phyloP scores from a whole-genome alignment of 2,797 vertebrate species.

The Fringilla coelebs region DNA sequence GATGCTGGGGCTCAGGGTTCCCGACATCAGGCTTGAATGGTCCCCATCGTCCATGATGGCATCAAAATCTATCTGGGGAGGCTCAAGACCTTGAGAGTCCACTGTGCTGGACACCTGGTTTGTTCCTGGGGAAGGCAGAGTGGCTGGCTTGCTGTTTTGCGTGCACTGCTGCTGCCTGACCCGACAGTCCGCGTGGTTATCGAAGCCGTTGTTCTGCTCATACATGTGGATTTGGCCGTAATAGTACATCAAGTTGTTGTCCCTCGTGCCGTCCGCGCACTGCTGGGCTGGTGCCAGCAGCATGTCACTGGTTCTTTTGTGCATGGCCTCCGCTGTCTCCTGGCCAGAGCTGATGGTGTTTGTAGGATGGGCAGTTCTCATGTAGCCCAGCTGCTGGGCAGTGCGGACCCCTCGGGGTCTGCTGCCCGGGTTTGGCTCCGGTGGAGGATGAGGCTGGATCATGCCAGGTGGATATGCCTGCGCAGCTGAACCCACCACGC shows the following conservation, averaged over 20 bases:
- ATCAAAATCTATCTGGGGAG: conserved; percentile 94
- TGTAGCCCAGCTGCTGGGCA: conserved; percentile 77
- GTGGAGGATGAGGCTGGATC: conserved; percentile 87
- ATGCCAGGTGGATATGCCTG: conserved; percentile 70
- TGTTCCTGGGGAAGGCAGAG: conserved; percentile 87
- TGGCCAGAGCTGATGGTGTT: conserved; percentile 65
- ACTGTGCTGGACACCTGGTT: conserved; percentile 96
- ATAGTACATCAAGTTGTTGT: conserved; percentile 81
- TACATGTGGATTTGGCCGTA: conserved; percentile 92
- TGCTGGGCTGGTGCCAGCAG: conserved; percentile 57
- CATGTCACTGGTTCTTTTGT: conserved; percentile 75
- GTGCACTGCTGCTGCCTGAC: conserved; percentile 63
- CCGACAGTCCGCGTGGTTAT: conserved; percentile 72
- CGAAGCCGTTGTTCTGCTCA: conserved; percentile 78
- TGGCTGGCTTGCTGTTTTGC: conserved; percentile 64
- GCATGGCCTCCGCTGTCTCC: conserved; percentile 79
- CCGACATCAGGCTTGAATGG: conserved; percentile 95
- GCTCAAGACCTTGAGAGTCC: conserved; percentile 84
- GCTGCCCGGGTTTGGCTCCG: conserved; percentile 77
- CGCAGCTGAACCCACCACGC: background rate
- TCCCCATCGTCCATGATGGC: conserved; percentile 96
- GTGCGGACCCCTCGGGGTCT: conserved; percentile 77
- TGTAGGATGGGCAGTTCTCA: conserved; percentile 72
- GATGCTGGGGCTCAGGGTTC: conserved; percentile 91
- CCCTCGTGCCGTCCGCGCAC: conserved; percentile 57